A percentile compares a stretch with the other conserved stretches of the same genome.
phyloP scores from a whole-genome alignment of 2,797 vertebrate species.

The Saxicola maurus region DNA sequence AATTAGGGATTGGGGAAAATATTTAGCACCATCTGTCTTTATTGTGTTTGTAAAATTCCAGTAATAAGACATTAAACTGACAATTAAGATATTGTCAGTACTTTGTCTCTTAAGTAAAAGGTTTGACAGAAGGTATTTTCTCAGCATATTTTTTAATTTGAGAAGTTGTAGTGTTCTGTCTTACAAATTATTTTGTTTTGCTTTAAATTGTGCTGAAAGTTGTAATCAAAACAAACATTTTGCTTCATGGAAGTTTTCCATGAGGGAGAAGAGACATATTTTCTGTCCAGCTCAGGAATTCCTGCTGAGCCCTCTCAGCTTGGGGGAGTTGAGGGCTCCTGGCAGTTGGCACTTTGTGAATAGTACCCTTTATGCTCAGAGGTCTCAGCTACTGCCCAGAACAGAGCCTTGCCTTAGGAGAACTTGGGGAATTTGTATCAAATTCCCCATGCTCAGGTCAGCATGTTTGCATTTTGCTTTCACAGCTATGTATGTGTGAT shows the following conservation, averaged over 20 bases:
- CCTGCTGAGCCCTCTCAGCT: not conserved
- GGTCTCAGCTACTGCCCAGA: not conserved
- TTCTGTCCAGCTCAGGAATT: not conserved
- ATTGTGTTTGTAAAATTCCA: not conserved
- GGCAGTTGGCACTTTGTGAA: constrained; percentile 27
- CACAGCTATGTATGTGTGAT: not conserved
- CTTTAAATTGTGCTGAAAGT: not conserved
- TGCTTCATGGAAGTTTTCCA: not conserved
- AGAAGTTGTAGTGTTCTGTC: not conserved
- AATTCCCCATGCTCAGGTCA: not conserved
- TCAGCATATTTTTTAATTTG: not conserved
- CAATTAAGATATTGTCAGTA: not conserved
- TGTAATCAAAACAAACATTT: not conserved
- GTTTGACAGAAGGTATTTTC: not conserved
- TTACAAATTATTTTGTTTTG: not conserved
- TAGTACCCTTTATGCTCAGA: constrained; percentile 11
- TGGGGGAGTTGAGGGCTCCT: not conserved
- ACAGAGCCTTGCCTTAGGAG: not conserved
- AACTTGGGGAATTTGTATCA: not conserved
- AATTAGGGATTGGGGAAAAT: not conserved
- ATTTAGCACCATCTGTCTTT: not conserved
- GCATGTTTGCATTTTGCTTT: not conserved
- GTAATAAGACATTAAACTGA: not conserved
- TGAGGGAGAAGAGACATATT: not conserved
- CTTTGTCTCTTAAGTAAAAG: not conserved